Evolutionary conservation across 2,888 invertebrate species (phyloP).

Genomic region (Pandemis corylana): DNA sequence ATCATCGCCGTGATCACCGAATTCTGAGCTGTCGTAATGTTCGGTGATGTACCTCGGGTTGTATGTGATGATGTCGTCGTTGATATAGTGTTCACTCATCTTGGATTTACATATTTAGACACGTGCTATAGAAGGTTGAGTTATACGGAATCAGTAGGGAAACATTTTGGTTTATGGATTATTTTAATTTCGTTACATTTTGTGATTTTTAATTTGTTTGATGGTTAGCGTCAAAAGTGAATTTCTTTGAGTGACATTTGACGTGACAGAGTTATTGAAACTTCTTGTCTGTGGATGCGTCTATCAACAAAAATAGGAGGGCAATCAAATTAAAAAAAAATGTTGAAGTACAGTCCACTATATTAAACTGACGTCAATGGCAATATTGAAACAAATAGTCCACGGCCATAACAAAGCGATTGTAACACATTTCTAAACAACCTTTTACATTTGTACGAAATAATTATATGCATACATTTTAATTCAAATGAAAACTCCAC

Average conservation of each 20-base stretch:
- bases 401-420: no score
- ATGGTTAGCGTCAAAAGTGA: not conserved
- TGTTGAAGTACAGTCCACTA: no score
- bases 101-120: not conserved
- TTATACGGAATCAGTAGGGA: not conserved
- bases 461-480: no score
- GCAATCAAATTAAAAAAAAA: no score
- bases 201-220: not conserved
- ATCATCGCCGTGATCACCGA: not conserved
- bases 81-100: not conserved
- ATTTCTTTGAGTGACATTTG: not conserved
- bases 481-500: no score
- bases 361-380: not conserved
- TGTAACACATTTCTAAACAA: no score
- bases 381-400: no score
- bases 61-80: not conserved
- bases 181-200: not conserved
- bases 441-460: no score
- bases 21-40: constrained; percentile 12
- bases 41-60: not conserved
- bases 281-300: not conserved
- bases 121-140: not conserved
- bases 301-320: not conserved
- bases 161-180: not conserved
- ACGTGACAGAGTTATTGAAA: not conserved